A percentile compares a stretch with the other conserved stretches of the same genome.
Conservation (phyloP, 2,797 vertebrate genomes). For the Siniperca obscura region DNA sequence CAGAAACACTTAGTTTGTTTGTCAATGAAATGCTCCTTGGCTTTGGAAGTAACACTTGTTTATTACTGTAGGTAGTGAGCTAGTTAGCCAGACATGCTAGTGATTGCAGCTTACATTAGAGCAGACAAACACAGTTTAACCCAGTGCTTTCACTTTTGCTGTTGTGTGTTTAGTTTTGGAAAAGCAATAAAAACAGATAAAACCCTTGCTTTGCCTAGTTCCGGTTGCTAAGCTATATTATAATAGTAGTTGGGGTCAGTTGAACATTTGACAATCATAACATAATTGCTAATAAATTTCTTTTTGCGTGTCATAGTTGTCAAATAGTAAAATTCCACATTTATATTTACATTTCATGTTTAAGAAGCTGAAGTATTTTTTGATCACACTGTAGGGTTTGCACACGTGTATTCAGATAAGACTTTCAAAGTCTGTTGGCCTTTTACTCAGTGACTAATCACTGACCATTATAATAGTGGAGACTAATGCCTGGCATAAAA, state of each 20-base stretch:
- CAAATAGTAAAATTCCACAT: not conserved
- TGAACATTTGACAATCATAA: not conserved
- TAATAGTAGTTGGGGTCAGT: not conserved
- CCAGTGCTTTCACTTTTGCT: not conserved
- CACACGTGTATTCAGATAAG: not conserved
- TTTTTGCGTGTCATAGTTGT: not conserved
- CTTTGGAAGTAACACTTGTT: too few species aligned
- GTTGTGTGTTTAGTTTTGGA: not conserved
- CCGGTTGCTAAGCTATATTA: not conserved
- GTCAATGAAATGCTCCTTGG: too few species aligned
- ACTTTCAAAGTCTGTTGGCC: constrained; percentile 16
- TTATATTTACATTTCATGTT: not conserved
- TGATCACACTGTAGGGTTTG: constrained; percentile 12
- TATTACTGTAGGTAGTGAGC: too few species aligned
- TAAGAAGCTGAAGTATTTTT: not conserved
- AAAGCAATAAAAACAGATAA: not conserved
- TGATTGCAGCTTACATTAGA: not conserved
- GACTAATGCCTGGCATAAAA: constrained; percentile 51
- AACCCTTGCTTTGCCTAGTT: not conserved
- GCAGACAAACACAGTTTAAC: not conserved
- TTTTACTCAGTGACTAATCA: constrained; percentile 29
- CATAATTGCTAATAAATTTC: not conserved
- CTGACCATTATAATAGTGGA: constrained; percentile 56
- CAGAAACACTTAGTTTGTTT: too few species aligned
- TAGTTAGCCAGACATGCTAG: not conserved